phyloP scores from a whole-genome alignment of 2,888 invertebrate genomes.

The Melanophora roralis region DNA sequence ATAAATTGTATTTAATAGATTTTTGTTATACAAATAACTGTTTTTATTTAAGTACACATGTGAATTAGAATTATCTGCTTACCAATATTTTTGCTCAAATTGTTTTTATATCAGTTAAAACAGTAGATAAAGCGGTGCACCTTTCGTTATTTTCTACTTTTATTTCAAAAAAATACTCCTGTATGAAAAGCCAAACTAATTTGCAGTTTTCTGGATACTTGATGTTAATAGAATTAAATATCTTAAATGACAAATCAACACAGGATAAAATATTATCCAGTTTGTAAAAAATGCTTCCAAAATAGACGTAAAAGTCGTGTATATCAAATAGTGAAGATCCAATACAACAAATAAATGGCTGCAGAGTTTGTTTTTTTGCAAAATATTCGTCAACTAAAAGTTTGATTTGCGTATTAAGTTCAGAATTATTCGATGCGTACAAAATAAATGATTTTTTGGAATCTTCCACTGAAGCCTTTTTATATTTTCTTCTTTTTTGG shows the following conservation, averaged over 20 bases:
- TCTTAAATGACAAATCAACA: neutral
- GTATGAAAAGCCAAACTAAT: neutral
- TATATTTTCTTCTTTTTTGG: neutral
- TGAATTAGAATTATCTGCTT: neutral
- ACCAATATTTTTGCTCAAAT: neutral
- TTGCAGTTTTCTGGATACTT: neutral
- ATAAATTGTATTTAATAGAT: neutral
- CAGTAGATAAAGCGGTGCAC: neutral
- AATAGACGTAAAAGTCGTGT: neutral
- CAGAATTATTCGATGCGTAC: neutral
- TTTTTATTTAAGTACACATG: too few species aligned
- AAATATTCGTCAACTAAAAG: slow-evolving; percentile 6
- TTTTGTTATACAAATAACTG: too few species aligned
- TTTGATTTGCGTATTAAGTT: slow-evolving; percentile 5
- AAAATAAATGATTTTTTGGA: neutral
- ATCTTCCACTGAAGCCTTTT: neutral
- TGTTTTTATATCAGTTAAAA: neutral
- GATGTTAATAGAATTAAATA: neutral
- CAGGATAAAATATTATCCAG: neutral
- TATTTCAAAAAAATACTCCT: neutral
- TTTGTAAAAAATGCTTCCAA: slow-evolving; percentile 5
- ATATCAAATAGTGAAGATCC: neutral
- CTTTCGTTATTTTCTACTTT: neutral
- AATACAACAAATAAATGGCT: too few species aligned
- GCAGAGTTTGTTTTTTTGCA: neutral